Evolutionary conservation across 53 echinoderm and acorn worm species (phyloP), one percentile per base, ranked within the genome.

Genomic region (Holothuria leucospilota): DNA sequence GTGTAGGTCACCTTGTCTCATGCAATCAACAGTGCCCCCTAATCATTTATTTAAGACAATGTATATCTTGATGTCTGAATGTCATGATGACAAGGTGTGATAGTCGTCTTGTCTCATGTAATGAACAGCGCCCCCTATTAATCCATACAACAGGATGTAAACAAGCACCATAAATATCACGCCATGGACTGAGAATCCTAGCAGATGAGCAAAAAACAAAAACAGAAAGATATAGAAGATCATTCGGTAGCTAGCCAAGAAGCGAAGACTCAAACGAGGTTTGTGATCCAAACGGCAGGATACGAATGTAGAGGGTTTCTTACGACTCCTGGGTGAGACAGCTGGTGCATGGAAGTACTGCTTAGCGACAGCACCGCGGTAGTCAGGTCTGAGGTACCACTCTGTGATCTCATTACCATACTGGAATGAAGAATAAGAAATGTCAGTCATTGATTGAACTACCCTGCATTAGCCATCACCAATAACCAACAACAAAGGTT

Each of bases 251-350:
- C 87, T 95, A 53, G 93, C 95, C 52, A 95, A 86, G 71, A 92
- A 99, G 51, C 99, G 91, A 18, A 98, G 85, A 62, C 95, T 95
- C 41, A 99, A 66, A n/a, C 99, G 65, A 10, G 99, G 96, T 39
- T 70, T 82, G 81, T 73, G 39, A 27, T 51, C 68, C 6, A 77
- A 70, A 56, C 71, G 51, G 67, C 64, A 79, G 18, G 63, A 67
- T 20, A 68, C 68, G 52, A 85, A 86, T 49, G 92, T 67, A 9
- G 82, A 77, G 27, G 81, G 86, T 70, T 79, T 30, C n/a, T 63
- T 62, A 6, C 73, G 29, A 40, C 90, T 89, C 29, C 78, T 85
- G 13, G 89, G 89, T 52, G 85, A 87, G 68, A 69, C 63, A 29
- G 88, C 51, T 10, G 92, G 85, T 18, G 95, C 92, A 27, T 25